Base-by-base conservation (phyloP, 2,888 invertebrate genomes). In the Drosophila nigricruria region DNA sequence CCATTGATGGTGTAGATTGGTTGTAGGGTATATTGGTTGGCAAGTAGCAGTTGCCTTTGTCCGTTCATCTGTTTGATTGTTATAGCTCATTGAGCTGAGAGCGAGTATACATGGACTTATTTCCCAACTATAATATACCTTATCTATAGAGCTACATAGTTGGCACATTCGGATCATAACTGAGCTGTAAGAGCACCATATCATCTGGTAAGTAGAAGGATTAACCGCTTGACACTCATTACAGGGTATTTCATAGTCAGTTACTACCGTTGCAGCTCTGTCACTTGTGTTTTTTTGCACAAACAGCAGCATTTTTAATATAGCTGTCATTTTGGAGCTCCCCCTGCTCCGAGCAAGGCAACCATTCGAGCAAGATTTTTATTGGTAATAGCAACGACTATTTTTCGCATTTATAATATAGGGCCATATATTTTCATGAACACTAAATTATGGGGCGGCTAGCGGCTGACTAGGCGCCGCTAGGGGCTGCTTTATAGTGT, bases 341-440 rank as follows among this genome's bases (percentile, higher is more conserved):
- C 53, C n/a, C 36, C 25, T 9, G 0, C 14, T 1, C 34, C 52
- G 34, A 18, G 12, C 43, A 14, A 23, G 43, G 23, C 32, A 57
- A 4, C 57, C 42, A 40, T 65, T 57, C 45, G 36, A 50, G 49
- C 20, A 25, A 27, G 62, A 70, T 68, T 81, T 84, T 88, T 84
- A 83, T 89, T 81, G 68, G 75, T 75, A 86, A 78, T 67, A 63
- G 53, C 69, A 77, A 62, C 57, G 84, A 77, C 84, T 78, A 70
- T 88, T 88, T 88, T 84, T 89, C 79, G 88, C 89, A 89, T 84
- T 84, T 84, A 89, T 84, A 84, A 84, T 84, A 69, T 68, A 62
- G 66, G 60, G 50, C 82, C 71, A 84, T 84, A 84, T 89, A 89
- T 84, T 84, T 89, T 77, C 84, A 88, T 82, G 89, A 84, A 84